Evolutionary conservation across 2,888 invertebrate genomes (phyloP).

Genomic region (Aromia moschata): DNA sequence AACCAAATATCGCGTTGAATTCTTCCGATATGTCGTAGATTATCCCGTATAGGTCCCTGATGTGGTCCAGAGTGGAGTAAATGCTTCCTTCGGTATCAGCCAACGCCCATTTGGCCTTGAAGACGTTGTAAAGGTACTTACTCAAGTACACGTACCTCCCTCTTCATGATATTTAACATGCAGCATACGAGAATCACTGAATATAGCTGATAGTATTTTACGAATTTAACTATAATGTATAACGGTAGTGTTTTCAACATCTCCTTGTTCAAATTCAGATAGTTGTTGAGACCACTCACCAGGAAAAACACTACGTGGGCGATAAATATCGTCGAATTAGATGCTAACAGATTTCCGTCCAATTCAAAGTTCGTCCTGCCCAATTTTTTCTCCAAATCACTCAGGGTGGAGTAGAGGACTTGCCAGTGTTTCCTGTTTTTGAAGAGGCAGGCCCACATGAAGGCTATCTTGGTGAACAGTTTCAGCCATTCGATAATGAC

Average conservation of each 20-base stretch:
- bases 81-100: not conserved
- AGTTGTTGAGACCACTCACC: not conserved
- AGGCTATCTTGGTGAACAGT: not conserved
- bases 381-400: not conserved
- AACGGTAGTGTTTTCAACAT: not conserved
- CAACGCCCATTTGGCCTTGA: not conserved
- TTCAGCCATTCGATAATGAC: not conserved
- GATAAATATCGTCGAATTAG: not conserved
- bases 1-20: conserved; percentile 27
- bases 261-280: not conserved
- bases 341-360: not conserved
- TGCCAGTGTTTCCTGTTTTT: not conserved
- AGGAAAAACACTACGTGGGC: conserved; percentile 4
- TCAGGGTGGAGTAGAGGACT: not conserved
- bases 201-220: conserved; percentile 13
- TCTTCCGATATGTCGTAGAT: conserved; percentile 20
- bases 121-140: not conserved
- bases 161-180: conserved; percentile 1
- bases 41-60: conserved; percentile 6
- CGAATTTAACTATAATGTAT: conserved; percentile 7
- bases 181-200: not conserved
- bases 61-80: not conserved
- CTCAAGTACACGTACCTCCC: conserved; percentile 7
- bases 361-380: not conserved
- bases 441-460: not conserved